Conservation (phyloP, 2,888 invertebrate species). For the Volucella inanis region DNA sequence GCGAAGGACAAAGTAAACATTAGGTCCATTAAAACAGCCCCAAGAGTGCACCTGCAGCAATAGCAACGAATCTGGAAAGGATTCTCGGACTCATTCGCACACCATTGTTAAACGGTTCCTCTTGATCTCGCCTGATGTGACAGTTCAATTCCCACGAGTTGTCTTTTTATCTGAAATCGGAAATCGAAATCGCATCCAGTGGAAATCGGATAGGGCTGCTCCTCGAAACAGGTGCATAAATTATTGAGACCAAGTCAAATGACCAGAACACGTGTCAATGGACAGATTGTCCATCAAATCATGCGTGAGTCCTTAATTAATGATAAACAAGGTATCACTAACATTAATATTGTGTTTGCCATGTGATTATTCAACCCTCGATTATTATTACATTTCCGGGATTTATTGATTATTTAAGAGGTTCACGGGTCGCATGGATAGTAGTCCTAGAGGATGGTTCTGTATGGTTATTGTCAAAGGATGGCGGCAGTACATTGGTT, state of each 20-base stretch:
- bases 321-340: slow-evolving; percentile 8
- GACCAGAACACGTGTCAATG: slow-evolving; percentile 22
- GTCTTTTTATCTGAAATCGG: neutral
- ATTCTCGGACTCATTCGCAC: neutral
- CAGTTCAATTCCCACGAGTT: too few relatives aligned
- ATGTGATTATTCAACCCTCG: neutral
- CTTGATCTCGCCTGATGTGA: neutral
- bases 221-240: slow-evolving; percentile 8
- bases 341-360: neutral
- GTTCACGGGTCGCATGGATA: neutral
- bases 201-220: neutral
- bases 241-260: slow-evolving; percentile 35
- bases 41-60: neutral
- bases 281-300: slow-evolving; percentile 27
- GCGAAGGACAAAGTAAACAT: slow-evolving; percentile 29
- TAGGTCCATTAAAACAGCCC: slow-evolving; percentile 15
- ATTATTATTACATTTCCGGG: slow-evolving; percentile 22
- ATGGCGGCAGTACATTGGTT: neutral
- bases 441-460: neutral
- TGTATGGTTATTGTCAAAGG: neutral
- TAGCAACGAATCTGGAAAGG: neutral
- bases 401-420: slow-evolving; percentile 16
- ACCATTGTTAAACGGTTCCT: neutral
- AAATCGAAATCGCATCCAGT: neutral
- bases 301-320: slow-evolving; percentile 38